A percentile compares a stretch with the other conserved stretches of the same genome.
These are phyloP conservation scores for Leptonema lineaticorne DNA, from an alignment of 1,140 invertebrate genomes.

Conservation along the genomic window DNA sequence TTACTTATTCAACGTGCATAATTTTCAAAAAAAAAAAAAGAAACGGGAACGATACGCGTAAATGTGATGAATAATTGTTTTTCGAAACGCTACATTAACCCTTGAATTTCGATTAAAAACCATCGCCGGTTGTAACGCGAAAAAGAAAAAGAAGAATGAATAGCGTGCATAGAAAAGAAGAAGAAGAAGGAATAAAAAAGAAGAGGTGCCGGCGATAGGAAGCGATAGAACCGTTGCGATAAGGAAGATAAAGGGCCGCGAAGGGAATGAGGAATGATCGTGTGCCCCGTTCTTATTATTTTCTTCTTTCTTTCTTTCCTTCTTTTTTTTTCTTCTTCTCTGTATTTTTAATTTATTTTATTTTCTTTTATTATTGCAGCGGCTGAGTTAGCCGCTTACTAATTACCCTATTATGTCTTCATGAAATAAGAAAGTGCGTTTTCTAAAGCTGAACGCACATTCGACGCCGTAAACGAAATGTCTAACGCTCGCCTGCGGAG, in stretches of 20 bases:
- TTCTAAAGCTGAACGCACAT: no score
- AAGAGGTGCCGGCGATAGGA: slow-evolving; percentile 15
- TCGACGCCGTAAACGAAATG: no score
- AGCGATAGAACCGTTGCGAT: slow-evolving; percentile 14
- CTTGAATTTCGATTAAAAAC: slow-evolving; percentile 24
- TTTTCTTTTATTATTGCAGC: no score
- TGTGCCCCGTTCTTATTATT: background rate
- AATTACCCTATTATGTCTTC: slow-evolving; percentile 16
- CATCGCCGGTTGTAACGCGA: no score
- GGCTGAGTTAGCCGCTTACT: slow-evolving; percentile 15
- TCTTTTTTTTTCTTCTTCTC: no score
- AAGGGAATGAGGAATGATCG: slow-evolving; percentile 14
- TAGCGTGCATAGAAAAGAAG: no score
- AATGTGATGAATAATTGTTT: slow-evolving; percentile 26
- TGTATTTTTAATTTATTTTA: no score
- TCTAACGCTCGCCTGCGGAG: no score
- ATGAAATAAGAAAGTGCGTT: slow-evolving; percentile 16
- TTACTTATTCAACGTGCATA: slow-evolving; percentile 15
- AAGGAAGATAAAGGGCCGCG: slow-evolving; percentile 17
- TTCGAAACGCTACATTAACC: slow-evolving; percentile 23
- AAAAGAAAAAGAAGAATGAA: no score
- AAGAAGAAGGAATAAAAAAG: no score
- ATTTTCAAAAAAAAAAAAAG: background rate
- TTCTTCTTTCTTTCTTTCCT: no score
- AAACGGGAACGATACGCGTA: slow-evolving; percentile 12